phyloP scores from a whole-genome alignment of 2,888 invertebrate genomes.

The Leucania comma region DNA sequence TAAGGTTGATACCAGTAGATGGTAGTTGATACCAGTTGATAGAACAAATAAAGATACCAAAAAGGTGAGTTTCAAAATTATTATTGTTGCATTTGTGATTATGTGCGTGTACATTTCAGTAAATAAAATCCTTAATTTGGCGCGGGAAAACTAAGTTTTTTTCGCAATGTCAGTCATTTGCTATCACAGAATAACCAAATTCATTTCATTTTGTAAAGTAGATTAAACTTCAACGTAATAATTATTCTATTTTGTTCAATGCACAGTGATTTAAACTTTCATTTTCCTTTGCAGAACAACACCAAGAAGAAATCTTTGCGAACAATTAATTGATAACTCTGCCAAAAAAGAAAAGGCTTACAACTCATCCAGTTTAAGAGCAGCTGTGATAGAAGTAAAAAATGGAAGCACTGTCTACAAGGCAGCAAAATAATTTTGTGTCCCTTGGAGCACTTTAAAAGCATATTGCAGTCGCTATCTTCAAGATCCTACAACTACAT shows the following conservation, averaged over 20 bases:
- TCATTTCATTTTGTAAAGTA: conserved; percentile 1
- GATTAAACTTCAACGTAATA: not conserved
- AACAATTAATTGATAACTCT: conserved; percentile 16
- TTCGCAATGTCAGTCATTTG: conserved; percentile 2
- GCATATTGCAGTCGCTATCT: conserved; percentile 20
- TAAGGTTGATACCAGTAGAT: not conserved
- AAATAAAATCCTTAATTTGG: not conserved
- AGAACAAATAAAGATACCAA: conserved; percentile 3
- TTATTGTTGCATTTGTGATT: conserved; percentile 1
- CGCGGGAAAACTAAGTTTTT: conserved; percentile 7
- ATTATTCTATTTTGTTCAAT: conserved; percentile 1
- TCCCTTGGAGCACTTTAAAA: conserved; percentile 28
- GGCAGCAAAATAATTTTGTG: conserved; percentile 24
- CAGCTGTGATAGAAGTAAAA: conserved; percentile 24
- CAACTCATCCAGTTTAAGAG: conserved; percentile 17
- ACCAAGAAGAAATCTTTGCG: conserved; percentile 3
- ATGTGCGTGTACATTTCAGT: conserved; percentile 15
- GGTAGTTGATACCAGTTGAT: no score
- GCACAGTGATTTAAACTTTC: conserved; percentile 1
- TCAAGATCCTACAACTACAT: conserved; percentile 23
- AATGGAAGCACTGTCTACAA: conserved; percentile 24
- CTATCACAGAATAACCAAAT: conserved; percentile 11
- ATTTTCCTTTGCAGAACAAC: conserved; percentile 15
- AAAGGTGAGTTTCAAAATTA: conserved; percentile 1
- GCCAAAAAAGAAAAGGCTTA: conserved; percentile 17